Evolutionary conservation across 2,888 invertebrate genomes (phyloP).

Genomic region (Oscheius sp.): DNA sequence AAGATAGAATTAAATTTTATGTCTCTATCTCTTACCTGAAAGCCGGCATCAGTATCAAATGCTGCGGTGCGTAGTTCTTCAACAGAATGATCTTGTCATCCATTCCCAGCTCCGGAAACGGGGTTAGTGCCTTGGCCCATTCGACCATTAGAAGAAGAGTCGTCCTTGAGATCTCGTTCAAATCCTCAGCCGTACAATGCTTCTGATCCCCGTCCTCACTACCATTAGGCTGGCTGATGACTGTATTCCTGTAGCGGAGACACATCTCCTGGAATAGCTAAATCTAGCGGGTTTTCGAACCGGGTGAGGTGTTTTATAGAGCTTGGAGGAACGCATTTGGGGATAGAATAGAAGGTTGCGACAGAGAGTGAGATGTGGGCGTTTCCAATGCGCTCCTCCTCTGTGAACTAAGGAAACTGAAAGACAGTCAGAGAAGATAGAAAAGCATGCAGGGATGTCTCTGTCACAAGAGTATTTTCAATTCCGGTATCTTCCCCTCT

Average conservation of each 20-base stretch:
- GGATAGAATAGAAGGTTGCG: background rate
- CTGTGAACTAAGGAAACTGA: too few species aligned
- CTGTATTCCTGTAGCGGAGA: slow-evolving; percentile 59
- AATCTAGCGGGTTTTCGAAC: slow-evolving; percentile 10
- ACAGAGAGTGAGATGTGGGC: too few species aligned
- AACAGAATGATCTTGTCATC: slow-evolving; percentile 70
- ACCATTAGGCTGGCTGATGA: slow-evolving; percentile 42
- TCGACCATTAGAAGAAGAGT: slow-evolving; percentile 72
- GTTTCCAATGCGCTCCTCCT: too few species aligned
- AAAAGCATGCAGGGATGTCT: too few species aligned
- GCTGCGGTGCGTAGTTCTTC: slow-evolving; percentile 73
- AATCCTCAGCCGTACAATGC: slow-evolving; percentile 64
- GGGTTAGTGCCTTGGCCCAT: slow-evolving; percentile 70
- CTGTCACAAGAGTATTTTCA: too few species aligned
- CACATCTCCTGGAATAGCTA: slow-evolving; percentile 56
- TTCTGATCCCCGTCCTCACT: slow-evolving; percentile 32
- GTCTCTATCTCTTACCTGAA: slow-evolving; percentile 47
- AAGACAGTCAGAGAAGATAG: too few species aligned
- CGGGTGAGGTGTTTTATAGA: too few species aligned
- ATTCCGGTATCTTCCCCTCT: too few species aligned
- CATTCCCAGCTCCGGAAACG: slow-evolving; percentile 70
- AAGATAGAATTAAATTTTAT: background rate
- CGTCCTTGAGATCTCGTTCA: slow-evolving; percentile 71
- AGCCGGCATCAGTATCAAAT: slow-evolving; percentile 72
- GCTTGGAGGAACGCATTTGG: background rate